phyloP scores from a whole-genome alignment of 2,888 invertebrate genomes.

The Ormyrus labotus region DNA sequence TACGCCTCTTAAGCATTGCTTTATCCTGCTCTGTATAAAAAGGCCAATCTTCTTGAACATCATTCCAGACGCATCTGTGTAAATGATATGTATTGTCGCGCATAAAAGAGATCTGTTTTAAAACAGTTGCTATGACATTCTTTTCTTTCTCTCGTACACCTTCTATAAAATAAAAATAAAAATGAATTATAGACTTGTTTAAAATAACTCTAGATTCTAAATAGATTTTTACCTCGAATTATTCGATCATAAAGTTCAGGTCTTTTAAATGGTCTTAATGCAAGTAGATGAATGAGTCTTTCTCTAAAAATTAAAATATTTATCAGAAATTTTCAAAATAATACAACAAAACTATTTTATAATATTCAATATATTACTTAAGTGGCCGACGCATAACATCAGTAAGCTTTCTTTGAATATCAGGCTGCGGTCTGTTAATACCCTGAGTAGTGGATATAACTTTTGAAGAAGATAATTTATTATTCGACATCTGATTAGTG shows the following conservation, averaged over 20 bases:
- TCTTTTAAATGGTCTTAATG: constrained; percentile 94
- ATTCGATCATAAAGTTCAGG: constrained; percentile 91
- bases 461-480: constrained; percentile 76
- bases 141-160: constrained; percentile 91
- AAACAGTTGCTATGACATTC: constrained; percentile 84
- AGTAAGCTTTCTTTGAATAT: constrained; percentile 67
- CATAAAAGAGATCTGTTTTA: constrained; percentile 88
- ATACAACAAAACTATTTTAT: background rate
- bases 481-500: constrained; percentile 70
- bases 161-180: constrained; percentile 78
- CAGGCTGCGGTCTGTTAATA: constrained; percentile 66
- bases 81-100: constrained; percentile 94
- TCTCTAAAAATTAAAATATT: constrained; percentile 80
- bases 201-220: background rate
- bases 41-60: constrained; percentile 95
- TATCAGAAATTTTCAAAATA: too few relatives aligned
- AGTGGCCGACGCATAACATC: constrained; percentile 86
- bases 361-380: constrained; percentile 77
- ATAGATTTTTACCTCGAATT: constrained; percentile 72
- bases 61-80: constrained; percentile 92
- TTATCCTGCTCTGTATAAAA: constrained; percentile 94
- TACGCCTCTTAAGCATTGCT: constrained; percentile 91
- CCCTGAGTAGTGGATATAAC: constrained; percentile 72
- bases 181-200: background rate
- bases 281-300: constrained; percentile 95